Conservation (phyloP, 2,113 vertebrate species). For the Hyla sarda region DNA sequence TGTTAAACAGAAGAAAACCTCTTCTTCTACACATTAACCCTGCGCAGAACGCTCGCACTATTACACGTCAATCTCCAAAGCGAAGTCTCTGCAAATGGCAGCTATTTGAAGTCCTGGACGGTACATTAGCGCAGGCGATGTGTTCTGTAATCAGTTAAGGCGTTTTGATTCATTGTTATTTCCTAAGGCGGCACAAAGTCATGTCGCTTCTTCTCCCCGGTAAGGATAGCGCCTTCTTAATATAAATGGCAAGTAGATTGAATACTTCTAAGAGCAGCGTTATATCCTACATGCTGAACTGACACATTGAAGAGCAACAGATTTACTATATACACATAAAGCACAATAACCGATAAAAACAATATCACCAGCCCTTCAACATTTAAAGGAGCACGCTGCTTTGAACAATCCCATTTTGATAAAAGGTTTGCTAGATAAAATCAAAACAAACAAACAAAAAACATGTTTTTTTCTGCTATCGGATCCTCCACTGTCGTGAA, state of each 20-base stretch:
- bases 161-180: conserved; percentile 58
- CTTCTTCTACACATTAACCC: conserved; percentile 27
- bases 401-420: neutral
- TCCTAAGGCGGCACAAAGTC: conserved; percentile 50
- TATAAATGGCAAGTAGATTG: conserved; percentile 53
- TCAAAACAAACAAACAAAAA: no score
- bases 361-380: neutral
- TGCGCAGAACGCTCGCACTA: conserved; percentile 22
- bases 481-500: no score
- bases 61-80: conserved; percentile 55
- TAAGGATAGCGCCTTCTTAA: conserved; percentile 32
- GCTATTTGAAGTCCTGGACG: conserved; percentile 49
- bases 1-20: neutral
- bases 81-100: conserved; percentile 49
- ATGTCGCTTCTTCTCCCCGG: conserved; percentile 39
- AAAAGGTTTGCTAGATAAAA: neutral
- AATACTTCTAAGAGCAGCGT: conserved; percentile 34
- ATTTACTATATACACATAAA: conserved; percentile 8
- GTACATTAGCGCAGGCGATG: conserved; percentile 53
- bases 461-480: no score
- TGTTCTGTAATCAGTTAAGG: conserved; percentile 53
- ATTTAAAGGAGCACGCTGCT: neutral
- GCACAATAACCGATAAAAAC: neutral
- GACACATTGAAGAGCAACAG: neutral
- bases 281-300: conserved; percentile 1